phyloP scores from a whole-genome alignment of 2,113 vertebrate genomes.

The Phyllostomus hastatus region DNA sequence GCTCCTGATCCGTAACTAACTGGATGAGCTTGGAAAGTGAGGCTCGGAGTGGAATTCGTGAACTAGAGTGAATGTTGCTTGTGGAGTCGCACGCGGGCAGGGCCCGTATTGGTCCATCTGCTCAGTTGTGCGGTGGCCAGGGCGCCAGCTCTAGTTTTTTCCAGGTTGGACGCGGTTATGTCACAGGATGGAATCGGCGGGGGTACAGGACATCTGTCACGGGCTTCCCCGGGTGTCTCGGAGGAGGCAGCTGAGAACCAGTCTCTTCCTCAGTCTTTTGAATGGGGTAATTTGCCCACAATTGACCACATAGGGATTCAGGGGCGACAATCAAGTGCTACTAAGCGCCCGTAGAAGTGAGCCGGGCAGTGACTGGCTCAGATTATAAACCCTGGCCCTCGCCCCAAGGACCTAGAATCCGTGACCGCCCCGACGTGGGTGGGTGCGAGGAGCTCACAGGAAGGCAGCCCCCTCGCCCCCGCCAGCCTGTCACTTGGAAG shows the following conservation, averaged over 20 bases:
- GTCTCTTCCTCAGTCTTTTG: neutral
- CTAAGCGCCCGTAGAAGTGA: neutral
- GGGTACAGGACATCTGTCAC: neutral
- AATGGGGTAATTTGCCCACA: neutral
- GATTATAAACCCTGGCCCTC: neutral
- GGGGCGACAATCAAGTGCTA: neutral
- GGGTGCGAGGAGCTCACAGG: neutral
- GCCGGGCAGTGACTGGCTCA: neutral
- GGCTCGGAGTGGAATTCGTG: neutral
- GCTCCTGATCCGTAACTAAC: neutral
- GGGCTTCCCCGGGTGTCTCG: neutral
- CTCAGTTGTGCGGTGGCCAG: neutral
- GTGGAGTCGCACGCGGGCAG: neutral
- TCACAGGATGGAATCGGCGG: neutral
- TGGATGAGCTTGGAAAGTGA: neutral
- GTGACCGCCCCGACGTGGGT: rapidly evolving
- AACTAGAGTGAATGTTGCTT: neutral
- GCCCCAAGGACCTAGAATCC: neutral
- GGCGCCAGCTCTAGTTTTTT: rapidly evolving
- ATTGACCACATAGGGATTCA: neutral
- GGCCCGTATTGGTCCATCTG: neutral
- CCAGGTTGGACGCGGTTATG: neutral
- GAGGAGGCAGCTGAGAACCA: neutral
- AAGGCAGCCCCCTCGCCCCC: neutral
- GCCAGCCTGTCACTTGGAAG: neutral